Evolutionary conservation across 2,888 invertebrate genomes (phyloP).

Genomic region (Lampropteryx suffumata): DNA sequence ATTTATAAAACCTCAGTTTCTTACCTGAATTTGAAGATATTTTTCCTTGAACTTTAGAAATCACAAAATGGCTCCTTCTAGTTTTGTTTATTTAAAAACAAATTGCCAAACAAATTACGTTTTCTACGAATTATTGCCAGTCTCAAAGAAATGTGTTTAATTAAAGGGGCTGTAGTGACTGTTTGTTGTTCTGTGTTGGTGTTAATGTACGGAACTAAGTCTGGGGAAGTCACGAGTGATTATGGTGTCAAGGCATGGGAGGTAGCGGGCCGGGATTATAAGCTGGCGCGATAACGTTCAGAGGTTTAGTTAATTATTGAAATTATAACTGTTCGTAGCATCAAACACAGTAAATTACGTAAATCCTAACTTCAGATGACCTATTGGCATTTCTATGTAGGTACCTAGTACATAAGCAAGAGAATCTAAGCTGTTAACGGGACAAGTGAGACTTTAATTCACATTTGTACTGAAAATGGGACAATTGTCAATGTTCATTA

Average conservation of each 20-base stretch:
- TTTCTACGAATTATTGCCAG: slow-evolving; percentile 32
- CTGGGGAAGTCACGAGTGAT: slow-evolving; percentile 45
- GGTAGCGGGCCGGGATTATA: slow-evolving; percentile 26
- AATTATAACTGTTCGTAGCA: too few species aligned
- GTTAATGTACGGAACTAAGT: slow-evolving; percentile 43
- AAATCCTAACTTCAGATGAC: too few species aligned
- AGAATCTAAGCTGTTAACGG: too few species aligned
- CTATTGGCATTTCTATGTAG: too few species aligned
- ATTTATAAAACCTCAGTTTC: too few species aligned
- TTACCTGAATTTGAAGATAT: not conserved
- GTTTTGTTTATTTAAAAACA: slow-evolving; percentile 21
- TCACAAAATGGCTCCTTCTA: slow-evolving; percentile 5
- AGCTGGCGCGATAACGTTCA: not conserved
- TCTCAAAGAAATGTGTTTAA: slow-evolving; percentile 69
- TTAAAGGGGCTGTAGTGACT: slow-evolving; percentile 47
- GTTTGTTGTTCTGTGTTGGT: slow-evolving; percentile 26
- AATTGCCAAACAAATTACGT: slow-evolving; percentile 24
- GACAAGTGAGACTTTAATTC: too few species aligned
- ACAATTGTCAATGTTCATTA: too few species aligned
- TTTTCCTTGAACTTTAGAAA: not conserved
- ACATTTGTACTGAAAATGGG: too few species aligned
- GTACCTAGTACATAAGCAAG: too few species aligned
- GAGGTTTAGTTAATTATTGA: too few species aligned
- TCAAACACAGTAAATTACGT: too few species aligned
- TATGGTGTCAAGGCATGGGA: slow-evolving; percentile 28